Evolutionary conservation across 2,888 invertebrate genomes (phyloP).

Genomic region (Cephalotes varians): DNA sequence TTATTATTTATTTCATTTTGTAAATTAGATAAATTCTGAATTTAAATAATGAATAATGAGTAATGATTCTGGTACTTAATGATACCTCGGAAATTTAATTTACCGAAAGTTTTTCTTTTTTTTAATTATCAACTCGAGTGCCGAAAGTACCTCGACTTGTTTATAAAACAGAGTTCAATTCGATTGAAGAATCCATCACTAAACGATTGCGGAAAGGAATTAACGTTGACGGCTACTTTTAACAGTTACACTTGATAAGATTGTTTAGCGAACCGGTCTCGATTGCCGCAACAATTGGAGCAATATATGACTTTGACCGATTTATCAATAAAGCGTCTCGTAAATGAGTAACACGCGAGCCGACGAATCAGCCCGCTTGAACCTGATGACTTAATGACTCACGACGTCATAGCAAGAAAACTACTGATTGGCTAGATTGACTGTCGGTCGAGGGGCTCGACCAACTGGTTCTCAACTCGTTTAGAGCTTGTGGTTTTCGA

Average conservation of each 20-base stretch:
- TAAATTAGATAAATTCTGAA: neutral
- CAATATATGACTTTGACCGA: constrained; percentile 48
- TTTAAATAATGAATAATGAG: neutral
- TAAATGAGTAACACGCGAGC: constrained; percentile 37
- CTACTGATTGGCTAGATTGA: constrained; percentile 48
- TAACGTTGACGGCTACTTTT: constrained; percentile 31
- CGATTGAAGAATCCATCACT: neutral
- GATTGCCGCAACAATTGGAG: constrained; percentile 40
- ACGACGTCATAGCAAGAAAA: constrained; percentile 29
- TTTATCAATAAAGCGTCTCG: constrained; percentile 40
- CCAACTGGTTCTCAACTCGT: constrained; percentile 56
- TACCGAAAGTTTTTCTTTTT: neutral
- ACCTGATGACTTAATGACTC: constrained; percentile 40
- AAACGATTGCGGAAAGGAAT: neutral
- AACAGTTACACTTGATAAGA: constrained; percentile 21
- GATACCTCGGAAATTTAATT: neutral
- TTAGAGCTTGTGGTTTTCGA: no score
- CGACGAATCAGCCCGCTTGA: constrained; percentile 14
- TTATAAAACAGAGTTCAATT: neutral
- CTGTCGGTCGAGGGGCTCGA: constrained; percentile 55
- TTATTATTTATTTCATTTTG: neutral
- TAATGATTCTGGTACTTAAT: neutral
- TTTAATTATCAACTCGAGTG: neutral
- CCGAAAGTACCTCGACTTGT: neutral
- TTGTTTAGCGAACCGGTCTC: constrained; percentile 24